These are phyloP conservation scores for Ornithoptera priamus DNA, from an alignment of 2,888 invertebrate species.

Conservation along the genomic window DNA sequence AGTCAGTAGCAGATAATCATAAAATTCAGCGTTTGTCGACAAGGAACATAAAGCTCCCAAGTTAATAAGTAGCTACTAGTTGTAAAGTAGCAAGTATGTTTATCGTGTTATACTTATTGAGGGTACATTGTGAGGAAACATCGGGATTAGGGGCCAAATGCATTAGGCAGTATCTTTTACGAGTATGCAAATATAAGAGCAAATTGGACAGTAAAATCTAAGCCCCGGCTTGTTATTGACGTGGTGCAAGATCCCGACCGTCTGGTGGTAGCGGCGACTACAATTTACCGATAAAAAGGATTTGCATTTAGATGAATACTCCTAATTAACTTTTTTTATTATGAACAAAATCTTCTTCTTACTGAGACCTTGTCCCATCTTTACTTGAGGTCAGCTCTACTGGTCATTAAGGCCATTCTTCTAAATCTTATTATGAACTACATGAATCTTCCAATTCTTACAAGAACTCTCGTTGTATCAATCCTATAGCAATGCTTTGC, in stretches of 20 bases:
- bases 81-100: conserved; percentile 1
- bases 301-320: conserved; percentile 15
- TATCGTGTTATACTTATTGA: conserved; percentile 4
- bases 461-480: too few relatives aligned
- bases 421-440: not conserved
- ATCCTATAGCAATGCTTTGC: too few relatives aligned
- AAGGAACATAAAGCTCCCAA: too few relatives aligned
- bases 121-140: conserved; percentile 10
- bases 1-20: too few relatives aligned
- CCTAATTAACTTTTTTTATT: conserved; percentile 2
- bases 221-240: conserved; percentile 57
- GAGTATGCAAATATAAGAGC: conserved; percentile 73
- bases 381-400: too few relatives aligned
- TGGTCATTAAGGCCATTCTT: too few relatives aligned
- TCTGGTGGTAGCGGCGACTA: conserved; percentile 33
- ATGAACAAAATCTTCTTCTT: not conserved
- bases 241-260: conserved; percentile 50
- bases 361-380: too few relatives aligned
- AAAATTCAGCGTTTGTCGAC: too few relatives aligned
- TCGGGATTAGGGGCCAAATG: conserved; percentile 68
- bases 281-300: conserved; percentile 2
- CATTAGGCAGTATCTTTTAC: conserved; percentile 75
- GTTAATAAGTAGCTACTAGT: too few relatives aligned
- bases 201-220: conserved; percentile 67
- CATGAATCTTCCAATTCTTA: too few relatives aligned